Evolutionary conservation across 2,797 vertebrate species (phyloP), one percentile per base, ranked within the genome.

Genomic region (Melopsittacus undulatus): DNA sequence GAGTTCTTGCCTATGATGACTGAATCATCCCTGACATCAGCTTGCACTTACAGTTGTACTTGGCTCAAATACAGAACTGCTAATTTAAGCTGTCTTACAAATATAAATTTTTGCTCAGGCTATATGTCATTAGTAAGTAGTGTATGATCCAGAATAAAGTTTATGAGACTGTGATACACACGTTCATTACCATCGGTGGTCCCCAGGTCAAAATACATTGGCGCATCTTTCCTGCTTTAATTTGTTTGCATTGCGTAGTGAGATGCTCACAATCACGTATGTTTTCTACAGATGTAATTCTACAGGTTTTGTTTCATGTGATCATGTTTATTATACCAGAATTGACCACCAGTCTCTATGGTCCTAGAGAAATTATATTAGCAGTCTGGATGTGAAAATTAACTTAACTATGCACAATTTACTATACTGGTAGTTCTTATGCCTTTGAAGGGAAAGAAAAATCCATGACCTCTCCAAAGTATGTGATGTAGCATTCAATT

Each of bases 401-500:
- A 10, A 74, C 87, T 91, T 75, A 30, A 69, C 49, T 94, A 36
- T 51, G n/a, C 59, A 29, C 61, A 54, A 76, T 84, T 94, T 94
- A 40, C 30, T 74, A 11, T 57, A 87, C 68, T 34, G 15, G 29
- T 51, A 26, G n/a, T 92, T 89, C 70, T 73, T 95, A 81, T 51
- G 76, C 52, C 59, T 96, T 83, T 88, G 38, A 13, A 85, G 27
- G 10, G 62, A 69, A 92, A 92, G 87, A 94, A 73, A 73, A 95
- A 91, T 94, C 62, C 48, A 49, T 87, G 90, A 95, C 85, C 79
- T 96, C 94, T 79, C 87, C 69, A 87, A 96, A 94, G 34, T 59
- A 67, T 90, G 43, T 29, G 74, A 79, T 82, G 76, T 52, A 90
- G 66, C 70, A 84, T 87, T 96, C 89, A 92, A 89, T 95, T 95